Evolutionary conservation across 2,888 invertebrate genomes (phyloP).

Genomic region (Torymus tubicola): DNA sequence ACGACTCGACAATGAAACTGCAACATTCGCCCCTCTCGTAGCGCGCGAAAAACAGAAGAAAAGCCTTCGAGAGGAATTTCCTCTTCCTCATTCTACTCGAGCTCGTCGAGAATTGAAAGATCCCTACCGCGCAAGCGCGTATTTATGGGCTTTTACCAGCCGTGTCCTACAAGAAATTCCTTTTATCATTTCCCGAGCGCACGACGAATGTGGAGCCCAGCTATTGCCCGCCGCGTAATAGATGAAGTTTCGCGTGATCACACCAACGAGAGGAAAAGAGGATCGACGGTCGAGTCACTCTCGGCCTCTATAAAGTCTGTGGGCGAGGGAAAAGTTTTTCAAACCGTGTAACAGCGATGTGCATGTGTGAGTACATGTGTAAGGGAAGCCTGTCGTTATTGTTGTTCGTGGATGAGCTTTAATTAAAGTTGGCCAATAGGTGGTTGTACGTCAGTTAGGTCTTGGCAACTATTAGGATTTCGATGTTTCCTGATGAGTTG

Average conservation of each 20-base stretch:
- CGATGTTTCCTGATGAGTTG: too few species aligned
- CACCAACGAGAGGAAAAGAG: background rate
- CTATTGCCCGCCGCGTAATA: slow-evolving; percentile 24
- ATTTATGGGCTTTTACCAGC: slow-evolving; percentile 4
- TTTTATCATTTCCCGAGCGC: slow-evolving; percentile 26
- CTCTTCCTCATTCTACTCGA: background rate
- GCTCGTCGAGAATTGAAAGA: too few species aligned
- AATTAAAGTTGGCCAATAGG: too few species aligned
- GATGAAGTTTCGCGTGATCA: slow-evolving; percentile 25
- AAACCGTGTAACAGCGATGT: background rate
- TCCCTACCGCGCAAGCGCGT: too few species aligned
- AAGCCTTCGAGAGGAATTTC: background rate
- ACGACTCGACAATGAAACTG: slow-evolving; percentile 7
- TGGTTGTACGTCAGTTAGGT: too few species aligned
- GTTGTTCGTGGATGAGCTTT: too few species aligned
- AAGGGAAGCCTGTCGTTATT: too few species aligned
- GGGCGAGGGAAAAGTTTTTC: background rate
- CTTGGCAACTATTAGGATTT: too few species aligned
- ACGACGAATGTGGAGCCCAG: slow-evolving; percentile 6
- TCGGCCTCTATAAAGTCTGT: slow-evolving; percentile 20
- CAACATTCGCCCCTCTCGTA: background rate
- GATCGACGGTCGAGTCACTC: slow-evolving; percentile 12
- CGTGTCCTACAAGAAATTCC: slow-evolving; percentile 36
- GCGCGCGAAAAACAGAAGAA: background rate
- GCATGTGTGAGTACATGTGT: too few species aligned